Percentiles rank a stretch among this genome's conserved stretches.
Evolutionary conservation across 2,888 invertebrate species (phyloP).

Genomic region (Diloba caeruleocephala): DNA sequence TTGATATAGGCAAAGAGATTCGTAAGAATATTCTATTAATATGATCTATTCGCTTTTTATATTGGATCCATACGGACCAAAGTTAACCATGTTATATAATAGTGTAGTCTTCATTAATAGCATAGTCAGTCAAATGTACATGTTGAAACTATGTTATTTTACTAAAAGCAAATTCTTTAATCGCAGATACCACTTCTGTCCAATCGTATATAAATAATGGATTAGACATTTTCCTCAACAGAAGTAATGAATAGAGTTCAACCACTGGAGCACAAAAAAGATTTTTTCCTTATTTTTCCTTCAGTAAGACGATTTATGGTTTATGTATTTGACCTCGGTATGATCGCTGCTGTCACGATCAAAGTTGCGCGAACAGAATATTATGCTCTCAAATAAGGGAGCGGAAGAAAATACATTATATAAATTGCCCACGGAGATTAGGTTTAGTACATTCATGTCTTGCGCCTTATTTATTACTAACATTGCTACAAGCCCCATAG

Average conservation of each 20-base stretch:
- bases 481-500: slow-evolving; percentile 7
- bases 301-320: slow-evolving; percentile 77
- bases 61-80: too few relatives aligned
- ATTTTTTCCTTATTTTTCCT: slow-evolving; percentile 72
- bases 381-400: slow-evolving; percentile 63
- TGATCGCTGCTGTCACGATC: slow-evolving; percentile 71
- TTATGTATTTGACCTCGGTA: slow-evolving; percentile 81
- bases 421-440: slow-evolving; percentile 61
- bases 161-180: slow-evolving; percentile 11
- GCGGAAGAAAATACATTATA: slow-evolving; percentile 61
- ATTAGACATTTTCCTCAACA: slow-evolving; percentile 65
- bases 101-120: too few relatives aligned
- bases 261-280: slow-evolving; percentile 69
- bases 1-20: neutral
- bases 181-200: slow-evolving; percentile 28
- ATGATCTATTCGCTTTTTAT: too few relatives aligned
- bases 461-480: slow-evolving; percentile 34
- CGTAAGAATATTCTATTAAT: neutral
- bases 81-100: too few relatives aligned
- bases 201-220: slow-evolving; percentile 58
- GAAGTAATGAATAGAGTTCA: slow-evolving; percentile 75
- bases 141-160: too few relatives aligned
- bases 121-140: too few relatives aligned
- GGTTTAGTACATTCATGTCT: slow-evolving; percentile 52
- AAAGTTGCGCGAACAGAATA: slow-evolving; percentile 73